Percentiles rank a stretch among this genome's conserved stretches.
These are phyloP conservation scores for Papilio gigon DNA, from an alignment of 2,888 invertebrate genomes.

Conservation along the genomic window DNA sequence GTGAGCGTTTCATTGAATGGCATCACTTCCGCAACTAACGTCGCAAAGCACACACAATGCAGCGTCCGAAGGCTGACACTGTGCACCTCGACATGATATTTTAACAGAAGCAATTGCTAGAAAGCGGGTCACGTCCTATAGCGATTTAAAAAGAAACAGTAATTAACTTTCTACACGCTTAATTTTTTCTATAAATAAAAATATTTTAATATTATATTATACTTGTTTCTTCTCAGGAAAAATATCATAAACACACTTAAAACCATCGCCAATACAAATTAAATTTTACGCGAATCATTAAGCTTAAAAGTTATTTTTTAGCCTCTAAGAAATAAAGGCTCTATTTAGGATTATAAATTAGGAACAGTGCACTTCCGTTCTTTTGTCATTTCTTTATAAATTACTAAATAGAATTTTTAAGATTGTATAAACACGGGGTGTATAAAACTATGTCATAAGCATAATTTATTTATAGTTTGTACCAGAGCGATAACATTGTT, in stretches of 20 bases:
- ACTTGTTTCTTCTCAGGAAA: not conserved
- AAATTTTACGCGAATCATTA: no score
- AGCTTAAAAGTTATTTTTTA: no score
- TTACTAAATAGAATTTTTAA: no score
- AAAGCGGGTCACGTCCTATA: conserved; percentile 51
- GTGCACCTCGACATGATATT: conserved; percentile 40
- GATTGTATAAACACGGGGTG: no score
- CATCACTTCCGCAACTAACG: conserved; percentile 18
- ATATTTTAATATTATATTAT: not conserved
- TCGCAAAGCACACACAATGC: conserved; percentile 9
- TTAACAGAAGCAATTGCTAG: conserved; percentile 48
- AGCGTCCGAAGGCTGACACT: conserved; percentile 2
- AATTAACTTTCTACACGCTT: conserved; percentile 23
- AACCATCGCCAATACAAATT: no score
- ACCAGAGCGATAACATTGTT: not conserved
- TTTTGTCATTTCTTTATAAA: no score
- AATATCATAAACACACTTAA: not conserved
- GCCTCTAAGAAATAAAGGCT: no score
- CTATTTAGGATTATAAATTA: no score
- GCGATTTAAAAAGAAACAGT: conserved; percentile 28
- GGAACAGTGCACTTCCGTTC: no score
- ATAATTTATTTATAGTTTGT: not conserved
- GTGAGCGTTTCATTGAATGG: conserved; percentile 2
- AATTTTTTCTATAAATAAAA: not conserved
- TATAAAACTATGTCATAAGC: not conserved